phyloP scores from a whole-genome alignment of 1,140 invertebrate genomes.

The Sitophilus oryzae region DNA sequence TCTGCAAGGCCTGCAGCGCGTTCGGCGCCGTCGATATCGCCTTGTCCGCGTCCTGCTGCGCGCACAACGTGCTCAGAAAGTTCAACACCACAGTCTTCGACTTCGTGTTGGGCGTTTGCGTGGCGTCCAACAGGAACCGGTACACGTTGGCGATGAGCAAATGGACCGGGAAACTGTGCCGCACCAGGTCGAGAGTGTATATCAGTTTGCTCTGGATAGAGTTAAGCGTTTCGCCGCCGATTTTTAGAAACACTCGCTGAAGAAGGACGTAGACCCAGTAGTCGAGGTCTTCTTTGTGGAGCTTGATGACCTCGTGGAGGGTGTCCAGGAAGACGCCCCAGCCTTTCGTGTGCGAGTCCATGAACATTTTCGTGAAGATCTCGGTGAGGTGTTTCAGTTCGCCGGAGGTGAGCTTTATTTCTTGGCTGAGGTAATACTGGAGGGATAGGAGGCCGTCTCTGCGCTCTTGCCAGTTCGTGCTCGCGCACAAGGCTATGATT shows the following conservation, averaged over 20 bases:
- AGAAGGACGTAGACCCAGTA: conserved; percentile 88
- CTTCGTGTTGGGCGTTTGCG: conserved; percentile 83
- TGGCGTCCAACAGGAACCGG: conserved; percentile 75
- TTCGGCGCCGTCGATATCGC: conserved; percentile 42
- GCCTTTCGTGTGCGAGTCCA: conserved; percentile 95
- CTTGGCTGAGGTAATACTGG: conserved; percentile 66
- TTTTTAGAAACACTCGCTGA: conserved; percentile 74
- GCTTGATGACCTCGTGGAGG: conserved; percentile 79
- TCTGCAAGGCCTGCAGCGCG: conserved; percentile 58
- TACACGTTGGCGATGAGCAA: conserved; percentile 57
- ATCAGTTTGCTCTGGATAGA: conserved; percentile 87
- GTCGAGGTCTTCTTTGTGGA: conserved; percentile 79
- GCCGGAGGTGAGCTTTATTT: conserved; percentile 59
- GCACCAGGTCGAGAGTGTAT: conserved; percentile 78
- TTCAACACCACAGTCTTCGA: conserved; percentile 56
- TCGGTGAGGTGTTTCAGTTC: conserved; percentile 80
- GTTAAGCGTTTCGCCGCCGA: conserved; percentile 82
- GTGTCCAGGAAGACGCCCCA: conserved; percentile 90
- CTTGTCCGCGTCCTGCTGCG: conserved; percentile 46
- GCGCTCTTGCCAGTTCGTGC: conserved; percentile 84
- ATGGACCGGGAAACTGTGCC: conserved; percentile 61
- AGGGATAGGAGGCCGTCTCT: conserved; percentile 86
- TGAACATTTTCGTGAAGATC: conserved; percentile 93
- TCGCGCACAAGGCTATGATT: conserved; percentile 80
- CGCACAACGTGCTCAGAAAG: conserved; percentile 67